Base-by-base conservation (phyloP, 2,797 vertebrate genomes). In the Melanotaenia nigrans region DNA sequence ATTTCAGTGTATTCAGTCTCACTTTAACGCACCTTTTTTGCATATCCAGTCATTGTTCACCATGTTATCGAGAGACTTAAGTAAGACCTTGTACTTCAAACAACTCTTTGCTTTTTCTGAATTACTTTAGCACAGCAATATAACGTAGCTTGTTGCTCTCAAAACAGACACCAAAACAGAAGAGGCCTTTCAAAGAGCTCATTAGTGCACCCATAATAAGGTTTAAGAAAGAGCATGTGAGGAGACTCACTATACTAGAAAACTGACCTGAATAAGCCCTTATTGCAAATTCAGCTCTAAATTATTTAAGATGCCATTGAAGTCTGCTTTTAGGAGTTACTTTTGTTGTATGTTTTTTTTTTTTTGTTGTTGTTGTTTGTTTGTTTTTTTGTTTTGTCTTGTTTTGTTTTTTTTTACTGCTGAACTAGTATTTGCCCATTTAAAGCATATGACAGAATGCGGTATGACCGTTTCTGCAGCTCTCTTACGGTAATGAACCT, bases 231-330 rank as follows among this genome's bases (percentile, higher is more conserved):
- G 68, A 75, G 73, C 64, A 61, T 45, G 64, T 75, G 78, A 90
- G 87, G 82, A 90, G 74, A 88, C 82, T 85, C 72, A 49, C 84
- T 87, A 89, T 61, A 73, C 83, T 86, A 79, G 66, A 85, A 30
- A 86, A 87, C 70, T 66, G 73, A 61, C 68, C 82, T 53, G 72
- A 89, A 84, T 82, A 81, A 79, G 72, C 80, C 49, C 45, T 61
- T 59, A 77, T 78, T 77, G 62, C 75, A 87, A 79, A 79, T 84
- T 81, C 76, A 60, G 66, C 54, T 61, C 68, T 35, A 57, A 84
- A 86, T 90, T 87, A 91, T 91, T 85, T 83, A 81, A 77, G 1
- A 12, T 81, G 68, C 67, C 76, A 71, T 61, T 83, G 79, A 84
- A 67, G 65, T 81, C 63, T 47, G 65, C 82, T 81, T 36, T 58